A percentile compares a stretch with the other conserved stretches of the same genome.
phyloP scores from a whole-genome alignment of 2,113 vertebrate species.

The Pipra filicauda region DNA sequence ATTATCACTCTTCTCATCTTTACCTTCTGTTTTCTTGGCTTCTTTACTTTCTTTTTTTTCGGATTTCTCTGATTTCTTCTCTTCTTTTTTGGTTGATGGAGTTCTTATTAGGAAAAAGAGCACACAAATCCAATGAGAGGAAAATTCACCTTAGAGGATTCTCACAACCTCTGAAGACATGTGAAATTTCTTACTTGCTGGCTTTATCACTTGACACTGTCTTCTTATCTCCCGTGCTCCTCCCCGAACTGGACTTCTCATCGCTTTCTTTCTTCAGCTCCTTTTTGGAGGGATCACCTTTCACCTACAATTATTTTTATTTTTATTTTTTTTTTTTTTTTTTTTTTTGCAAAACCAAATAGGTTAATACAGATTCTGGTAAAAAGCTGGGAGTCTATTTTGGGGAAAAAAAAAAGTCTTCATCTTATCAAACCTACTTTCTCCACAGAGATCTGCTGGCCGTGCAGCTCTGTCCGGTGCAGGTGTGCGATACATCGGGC shows the following conservation, averaged over 20 bases:
- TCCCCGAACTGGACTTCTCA: conserved; percentile 83
- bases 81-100: conserved; percentile 88
- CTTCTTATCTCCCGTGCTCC: conserved; percentile 86
- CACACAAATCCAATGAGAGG: conserved; percentile 36
- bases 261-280: conserved; percentile 93
- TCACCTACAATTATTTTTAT: conserved; percentile 77
- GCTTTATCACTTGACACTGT: conserved; percentile 77
- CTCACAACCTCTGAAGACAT: neutral
- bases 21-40: conserved; percentile 84
- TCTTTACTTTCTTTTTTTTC: conserved; percentile 92
- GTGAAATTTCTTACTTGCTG: conserved; percentile 74
- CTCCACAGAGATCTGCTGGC: conserved; percentile 96
- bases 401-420: neutral
- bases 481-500: conserved; percentile 91
- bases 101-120: conserved; percentile 72
- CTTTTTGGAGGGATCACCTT: conserved; percentile 96
- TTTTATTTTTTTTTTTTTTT: neutral
- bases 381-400: neutral
- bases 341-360: conserved; percentile 24
- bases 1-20: conserved; percentile 83
- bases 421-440: conserved; percentile 77
- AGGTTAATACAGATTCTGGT: neutral
- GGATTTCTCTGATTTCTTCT: conserved; percentile 90
- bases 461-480: conserved; percentile 92
- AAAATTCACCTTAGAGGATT: neutral